phyloP scores from a whole-genome alignment of 64 coral and sea anemone species.

The Stylophora pistillata region DNA sequence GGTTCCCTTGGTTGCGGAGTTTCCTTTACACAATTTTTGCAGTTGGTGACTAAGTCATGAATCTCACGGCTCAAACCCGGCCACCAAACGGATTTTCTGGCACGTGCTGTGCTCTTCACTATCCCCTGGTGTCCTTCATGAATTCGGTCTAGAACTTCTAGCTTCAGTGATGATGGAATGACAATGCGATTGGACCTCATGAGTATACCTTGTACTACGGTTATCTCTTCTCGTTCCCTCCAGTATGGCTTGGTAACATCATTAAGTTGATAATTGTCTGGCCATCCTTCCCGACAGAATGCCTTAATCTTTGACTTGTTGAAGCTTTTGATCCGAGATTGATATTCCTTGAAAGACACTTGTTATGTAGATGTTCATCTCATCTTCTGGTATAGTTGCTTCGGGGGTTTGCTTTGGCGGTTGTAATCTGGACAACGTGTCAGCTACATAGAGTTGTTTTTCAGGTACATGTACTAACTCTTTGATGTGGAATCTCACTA shows the following conservation, averaged over 20 bases:
- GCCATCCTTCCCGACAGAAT: slow-evolving; percentile 49
- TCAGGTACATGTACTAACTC: neutral
- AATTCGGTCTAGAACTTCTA: slow-evolving; percentile 47
- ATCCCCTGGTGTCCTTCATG: slow-evolving; percentile 64
- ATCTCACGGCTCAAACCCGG: slow-evolving; percentile 42
- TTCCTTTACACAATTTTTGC: slow-evolving; percentile 10
- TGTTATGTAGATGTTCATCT: slow-evolving; percentile 25
- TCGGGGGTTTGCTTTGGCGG: neutral
- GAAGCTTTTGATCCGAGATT: slow-evolving; percentile 9
- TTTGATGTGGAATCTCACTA: slow-evolving; percentile 47
- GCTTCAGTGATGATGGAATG: slow-evolving; percentile 47
- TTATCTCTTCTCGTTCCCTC: slow-evolving; percentile 12
- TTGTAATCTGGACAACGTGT: slow-evolving; percentile 25
- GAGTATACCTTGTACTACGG: slow-evolving; percentile 46
- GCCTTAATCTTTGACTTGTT: slow-evolving; percentile 28
- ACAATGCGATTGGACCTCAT: slow-evolving; percentile 50
- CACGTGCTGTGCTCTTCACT: slow-evolving; percentile 44
- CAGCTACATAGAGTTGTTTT: slow-evolving; percentile 18
- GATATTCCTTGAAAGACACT: slow-evolving; percentile 39
- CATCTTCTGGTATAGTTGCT: slow-evolving; percentile 27
- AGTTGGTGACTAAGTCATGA: slow-evolving; percentile 19
- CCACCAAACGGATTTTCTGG: slow-evolving; percentile 69
- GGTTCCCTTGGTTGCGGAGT: slow-evolving; percentile 7
- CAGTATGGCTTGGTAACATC: slow-evolving; percentile 50
- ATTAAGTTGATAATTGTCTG: slow-evolving; percentile 19